A percentile compares a stretch with the other conserved stretches of the same genome.
Conservation (phyloP, 2,113 vertebrate species). For the Rhea pennata region DNA sequence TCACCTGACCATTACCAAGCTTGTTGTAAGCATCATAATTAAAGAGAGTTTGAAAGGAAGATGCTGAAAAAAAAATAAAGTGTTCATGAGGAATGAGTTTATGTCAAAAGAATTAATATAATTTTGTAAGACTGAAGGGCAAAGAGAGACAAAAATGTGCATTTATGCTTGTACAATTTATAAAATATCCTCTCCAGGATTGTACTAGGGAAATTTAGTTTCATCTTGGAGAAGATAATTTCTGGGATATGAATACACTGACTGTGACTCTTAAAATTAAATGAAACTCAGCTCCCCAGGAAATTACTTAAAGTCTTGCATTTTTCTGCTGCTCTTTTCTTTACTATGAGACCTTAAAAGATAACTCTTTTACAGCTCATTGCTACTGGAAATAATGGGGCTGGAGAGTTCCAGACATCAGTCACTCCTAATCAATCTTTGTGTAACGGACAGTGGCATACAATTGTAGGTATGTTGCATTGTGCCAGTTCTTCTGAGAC, state of each 20-base stretch:
- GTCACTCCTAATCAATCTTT: conserved; percentile 82
- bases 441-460: conserved; percentile 90
- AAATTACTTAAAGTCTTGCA: not conserved
- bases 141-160: not conserved
- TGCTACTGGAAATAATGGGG: conserved; percentile 82
- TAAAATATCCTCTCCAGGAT: not conserved
- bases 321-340: not conserved
- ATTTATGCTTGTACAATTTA: not conserved
- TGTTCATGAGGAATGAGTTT: not conserved
- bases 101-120: not conserved
- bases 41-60: not conserved
- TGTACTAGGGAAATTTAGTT: not conserved
- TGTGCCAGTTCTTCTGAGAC: not conserved
- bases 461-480: conserved; percentile 82
- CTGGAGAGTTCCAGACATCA: conserved; percentile 80
- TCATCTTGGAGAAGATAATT: not conserved
- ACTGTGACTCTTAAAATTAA: not conserved
- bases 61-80: no score
- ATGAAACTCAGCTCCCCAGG: not conserved
- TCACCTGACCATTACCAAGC: not conserved
- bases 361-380: conserved; percentile 80
- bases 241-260: not conserved
- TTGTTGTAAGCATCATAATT: not conserved
- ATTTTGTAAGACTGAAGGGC: not conserved
- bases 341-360: not conserved